Base-by-base conservation (phyloP, 1,140 invertebrate species). In the Lithobius niger region DNA sequence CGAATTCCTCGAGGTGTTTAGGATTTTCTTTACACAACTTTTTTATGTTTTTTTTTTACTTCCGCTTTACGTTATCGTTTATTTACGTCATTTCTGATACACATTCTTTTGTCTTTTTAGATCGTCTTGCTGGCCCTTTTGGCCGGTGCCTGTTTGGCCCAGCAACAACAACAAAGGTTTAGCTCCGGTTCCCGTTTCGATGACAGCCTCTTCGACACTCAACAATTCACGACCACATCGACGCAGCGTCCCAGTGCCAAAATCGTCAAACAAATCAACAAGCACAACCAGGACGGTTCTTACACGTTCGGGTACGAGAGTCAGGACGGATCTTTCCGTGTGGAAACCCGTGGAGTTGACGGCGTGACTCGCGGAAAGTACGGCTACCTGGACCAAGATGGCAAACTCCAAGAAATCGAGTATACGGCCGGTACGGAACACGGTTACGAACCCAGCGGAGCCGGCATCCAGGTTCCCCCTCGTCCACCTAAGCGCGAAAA, bases 281-380 rank as follows among this genome's bases (percentile, higher is more conserved):
- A 82, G 67, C 72, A 86, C 0, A 88, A 88, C 63, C 80, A 86
- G 36, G 86, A 90, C 67, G 85, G 85, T 21, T 84, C 83, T 0
- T 89, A 88, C 62, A 88, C 85, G 0, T 86, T 84, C 57, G 86
- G 86, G 0, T 88, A 85, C 62, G 86, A 88, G 71, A 84, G 84
- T 2, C 83, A 80, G 48, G 86, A 88, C 68, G 86, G 85, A 19
- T 84, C 83, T 13, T 67, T 47, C 57, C 27, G 60, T 57, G 16
- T 51, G 2, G 54, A 55, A 70, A 88, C 83, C 60, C 72, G 85
- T 55, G 83, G 85, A 65, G 80, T 83, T 24, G 70, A 81, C 57
- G 87, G 87, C 21, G 83, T 86, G 65, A 83, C 89, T 36, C 86
- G 86, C 66, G 87, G 87, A 45, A 87, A 85, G 27, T 90, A 88